These are phyloP conservation scores for Nemotelus pantherinus DNA, from an alignment of 2,888 invertebrate species.

Conservation along the genomic window DNA sequence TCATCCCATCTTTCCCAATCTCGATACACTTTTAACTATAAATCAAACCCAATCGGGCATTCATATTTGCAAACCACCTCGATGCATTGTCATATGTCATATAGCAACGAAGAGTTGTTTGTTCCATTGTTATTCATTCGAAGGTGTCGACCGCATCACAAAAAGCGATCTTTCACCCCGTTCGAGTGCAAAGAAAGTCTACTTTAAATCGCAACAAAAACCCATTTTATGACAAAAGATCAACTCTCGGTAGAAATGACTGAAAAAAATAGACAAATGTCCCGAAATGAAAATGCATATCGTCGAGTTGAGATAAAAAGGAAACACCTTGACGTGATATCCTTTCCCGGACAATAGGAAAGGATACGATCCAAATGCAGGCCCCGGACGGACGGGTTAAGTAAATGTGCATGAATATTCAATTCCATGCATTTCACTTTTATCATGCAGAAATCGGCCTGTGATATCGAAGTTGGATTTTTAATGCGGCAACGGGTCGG, in stretches of 20 bases:
- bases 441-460: slow-evolving; percentile 8
- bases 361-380: slow-evolving; percentile 21
- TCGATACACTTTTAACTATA: too few species aligned
- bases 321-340: slow-evolving; percentile 50
- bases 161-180: background rate
- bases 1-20: too few species aligned
- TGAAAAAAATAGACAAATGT: slow-evolving; percentile 10
- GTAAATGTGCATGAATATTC: slow-evolving; percentile 40
- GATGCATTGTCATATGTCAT: slow-evolving; percentile 13
- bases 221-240: slow-evolving; percentile 30
- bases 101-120: slow-evolving; percentile 27
- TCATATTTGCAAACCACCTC: slow-evolving; percentile 41
- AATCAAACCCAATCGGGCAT: too few species aligned
- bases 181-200: background rate
- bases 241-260: background rate
- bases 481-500: slow-evolving; percentile 4
- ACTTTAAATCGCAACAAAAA: slow-evolving; percentile 7
- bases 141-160: slow-evolving; percentile 42
- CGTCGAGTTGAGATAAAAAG: slow-evolving; percentile 44
- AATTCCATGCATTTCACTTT: slow-evolving; percentile 43
- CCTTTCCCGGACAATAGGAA: slow-evolving; percentile 41
- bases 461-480: slow-evolving; percentile 34
- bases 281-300: slow-evolving; percentile 28
- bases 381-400: background rate
- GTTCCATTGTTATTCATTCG: slow-evolving; percentile 28